Conservation (phyloP, 2,888 invertebrate genomes). For the Barypeithes pellucidus region DNA sequence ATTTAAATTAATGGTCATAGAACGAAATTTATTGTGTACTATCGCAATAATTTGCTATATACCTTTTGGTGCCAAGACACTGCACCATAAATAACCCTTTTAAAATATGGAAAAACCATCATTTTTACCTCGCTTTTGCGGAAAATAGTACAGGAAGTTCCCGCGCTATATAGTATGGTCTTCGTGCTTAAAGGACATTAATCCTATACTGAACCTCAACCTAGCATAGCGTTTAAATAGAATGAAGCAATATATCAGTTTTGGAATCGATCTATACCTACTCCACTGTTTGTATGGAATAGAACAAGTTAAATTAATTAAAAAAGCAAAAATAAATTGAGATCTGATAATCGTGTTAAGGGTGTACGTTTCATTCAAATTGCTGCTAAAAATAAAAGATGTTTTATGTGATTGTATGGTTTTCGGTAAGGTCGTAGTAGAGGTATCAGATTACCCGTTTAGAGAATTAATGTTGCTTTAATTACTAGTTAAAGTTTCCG, state of each 20-base stretch:
- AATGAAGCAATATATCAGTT: constrained; percentile 24
- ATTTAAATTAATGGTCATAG: too few relatives aligned
- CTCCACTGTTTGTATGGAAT: constrained; percentile 2
- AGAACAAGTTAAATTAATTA: neutral
- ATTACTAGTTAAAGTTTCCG: neutral
- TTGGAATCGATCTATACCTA: neutral
- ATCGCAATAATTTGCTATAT: neutral
- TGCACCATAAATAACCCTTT: neutral
- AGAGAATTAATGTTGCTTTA: constrained; percentile 3
- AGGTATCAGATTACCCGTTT: constrained; percentile 1
- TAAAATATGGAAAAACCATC: constrained; percentile 4
- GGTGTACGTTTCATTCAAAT: neutral
- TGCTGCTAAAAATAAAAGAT: constrained; percentile 19
- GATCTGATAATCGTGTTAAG: constrained; percentile 10
- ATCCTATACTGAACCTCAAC: neutral
- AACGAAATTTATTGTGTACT: neutral
- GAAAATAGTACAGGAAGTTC: constrained; percentile 15
- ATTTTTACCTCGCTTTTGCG: constrained; percentile 19
- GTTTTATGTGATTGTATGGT: constrained; percentile 16
- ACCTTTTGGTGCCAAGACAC: constrained; percentile 5
- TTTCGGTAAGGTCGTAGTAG: constrained; percentile 10
- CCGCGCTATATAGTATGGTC: neutral
- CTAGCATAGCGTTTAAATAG: constrained; percentile 18
- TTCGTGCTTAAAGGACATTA: constrained; percentile 20
- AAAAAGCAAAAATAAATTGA: neutral